Base-by-base conservation (phyloP, 2,888 invertebrate genomes). In the Amblyjoppa proteus region DNA sequence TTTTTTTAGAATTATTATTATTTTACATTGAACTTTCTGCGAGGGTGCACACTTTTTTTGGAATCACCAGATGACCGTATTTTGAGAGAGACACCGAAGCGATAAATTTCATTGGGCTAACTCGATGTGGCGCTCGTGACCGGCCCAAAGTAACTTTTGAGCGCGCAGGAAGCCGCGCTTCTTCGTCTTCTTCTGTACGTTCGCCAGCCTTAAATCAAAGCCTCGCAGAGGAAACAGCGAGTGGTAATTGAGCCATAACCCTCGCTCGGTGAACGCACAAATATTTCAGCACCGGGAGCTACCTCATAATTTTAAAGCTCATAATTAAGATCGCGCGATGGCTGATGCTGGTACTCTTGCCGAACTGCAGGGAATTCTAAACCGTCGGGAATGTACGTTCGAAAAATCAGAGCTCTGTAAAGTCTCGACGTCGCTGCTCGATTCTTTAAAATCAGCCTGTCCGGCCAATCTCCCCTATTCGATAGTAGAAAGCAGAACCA, bases 181-280 rank as follows among this genome's bases (percentile, higher is more conserved):
- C 56, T 68, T 25, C 31, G 61, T 25, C 31, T 49, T 79, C 51
- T 69, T 38, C 25, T 53, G 31, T 58, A 11, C 25, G 11, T 70
- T 64, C 41, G 61, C 68, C 68, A 53, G 80, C 64, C 86, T 91
- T 92, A 92, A 92, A 92, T 92, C 93, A 93, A 91, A 91, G 90
- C 81, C 91, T 89, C 87, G 90, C 91, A 88, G 90, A 92, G 92
- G 90, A 91, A 92, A 92, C 90, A 89, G 90, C 92, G 84, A 92
- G 92, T 91, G 91, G 92, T 93, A 93, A 93, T 93, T 93, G 93
- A 93, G 93, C 91, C 92, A 90, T 93, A 92, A 93, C 90, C 92
- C 90, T 90, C 91, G 91, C 87, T 89, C 90, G 89, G 90, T 88
- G 88, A 92, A 90, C 90, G 85, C 91, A 90, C 92, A 91, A 92